Conservation (phyloP, 2,797 vertebrate species). For the Toxotes lorentzi region DNA sequence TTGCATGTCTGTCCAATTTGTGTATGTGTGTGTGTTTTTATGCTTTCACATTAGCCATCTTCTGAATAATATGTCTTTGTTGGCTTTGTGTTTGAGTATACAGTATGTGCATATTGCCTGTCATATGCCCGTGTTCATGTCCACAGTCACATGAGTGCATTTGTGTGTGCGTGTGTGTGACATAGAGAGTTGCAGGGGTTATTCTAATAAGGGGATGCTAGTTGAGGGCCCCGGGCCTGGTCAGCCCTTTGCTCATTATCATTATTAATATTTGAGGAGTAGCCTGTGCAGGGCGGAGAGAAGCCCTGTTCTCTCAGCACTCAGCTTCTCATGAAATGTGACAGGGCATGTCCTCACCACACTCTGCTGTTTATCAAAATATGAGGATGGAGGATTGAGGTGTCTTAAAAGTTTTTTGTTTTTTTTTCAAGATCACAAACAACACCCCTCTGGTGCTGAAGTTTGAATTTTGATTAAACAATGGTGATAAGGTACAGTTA, state of each 20-base stretch:
- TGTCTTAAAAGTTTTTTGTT: constrained; percentile 26
- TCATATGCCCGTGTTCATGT: constrained; percentile 60
- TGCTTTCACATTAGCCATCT: constrained; percentile 61
- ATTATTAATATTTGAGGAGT: constrained; percentile 86
- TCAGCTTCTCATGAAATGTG: constrained; percentile 77
- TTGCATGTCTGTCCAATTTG: constrained; percentile 75
- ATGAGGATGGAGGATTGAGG: constrained; percentile 38
- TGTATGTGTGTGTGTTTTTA: constrained; percentile 64
- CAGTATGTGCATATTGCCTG: constrained; percentile 53
- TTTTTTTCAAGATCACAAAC: constrained; percentile 27
- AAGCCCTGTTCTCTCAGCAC: constrained; percentile 72
- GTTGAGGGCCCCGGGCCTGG: constrained; percentile 75
- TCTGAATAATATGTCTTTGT: constrained; percentile 73
- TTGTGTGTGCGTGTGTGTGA: constrained; percentile 33
- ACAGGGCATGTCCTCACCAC: constrained; percentile 70
- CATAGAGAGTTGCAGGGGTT: constrained; percentile 72
- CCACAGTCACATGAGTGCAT: constrained; percentile 57
- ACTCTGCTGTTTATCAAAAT: constrained; percentile 66
- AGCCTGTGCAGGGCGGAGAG: constrained; percentile 71
- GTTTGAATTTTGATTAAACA: constrained; percentile 14
- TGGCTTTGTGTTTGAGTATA: constrained; percentile 56
- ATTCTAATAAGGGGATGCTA: constrained; percentile 81
- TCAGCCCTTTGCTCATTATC: constrained; percentile 83
- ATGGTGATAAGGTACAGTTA: background rate
- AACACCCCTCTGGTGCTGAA: background rate